phyloP scores from a whole-genome alignment of 2,113 vertebrate species.

The Pollachius pollachius region DNA sequence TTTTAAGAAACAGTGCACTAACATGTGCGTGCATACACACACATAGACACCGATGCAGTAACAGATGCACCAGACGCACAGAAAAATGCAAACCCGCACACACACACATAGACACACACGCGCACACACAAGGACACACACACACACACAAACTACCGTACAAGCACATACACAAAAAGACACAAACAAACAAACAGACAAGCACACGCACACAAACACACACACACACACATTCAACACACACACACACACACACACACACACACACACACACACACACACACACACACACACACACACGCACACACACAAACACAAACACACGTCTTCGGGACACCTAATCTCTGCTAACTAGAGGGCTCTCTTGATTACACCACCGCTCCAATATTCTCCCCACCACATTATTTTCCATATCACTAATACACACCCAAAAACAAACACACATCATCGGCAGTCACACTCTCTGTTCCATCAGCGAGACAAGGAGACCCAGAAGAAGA shows the following conservation, averaged over 20 bases:
- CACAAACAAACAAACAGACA: too few species aligned
- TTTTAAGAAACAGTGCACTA: not conserved
- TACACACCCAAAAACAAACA: conserved; percentile 47
- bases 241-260: not conserved
- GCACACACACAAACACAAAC: not conserved
- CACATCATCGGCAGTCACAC: conserved; percentile 46
- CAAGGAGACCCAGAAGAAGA: too few species aligned
- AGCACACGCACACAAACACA: too few species aligned
- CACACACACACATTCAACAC: too few species aligned
- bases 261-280: not conserved
- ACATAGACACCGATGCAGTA: too few species aligned
- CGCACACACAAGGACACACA: too few species aligned
- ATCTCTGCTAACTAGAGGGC: conserved; percentile 26
- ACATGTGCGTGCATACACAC: not conserved
- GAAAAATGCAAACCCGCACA: too few species aligned
- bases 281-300: not conserved
- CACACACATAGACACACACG: too few species aligned
- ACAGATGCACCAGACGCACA: too few species aligned
- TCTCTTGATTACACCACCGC: conserved; percentile 45
- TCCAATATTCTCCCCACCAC: conserved; percentile 41
- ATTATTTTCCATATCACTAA: conserved; percentile 46
- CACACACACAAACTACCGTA: too few species aligned
- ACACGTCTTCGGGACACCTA: conserved; percentile 28
- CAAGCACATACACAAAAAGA: too few species aligned
- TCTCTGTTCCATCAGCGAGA: not conserved